Evolutionary conservation across 2,113 vertebrate species (phyloP), one percentile per base, ranked within the genome.

Genomic region (Speoplatyrhinus poulsoni): DNA sequence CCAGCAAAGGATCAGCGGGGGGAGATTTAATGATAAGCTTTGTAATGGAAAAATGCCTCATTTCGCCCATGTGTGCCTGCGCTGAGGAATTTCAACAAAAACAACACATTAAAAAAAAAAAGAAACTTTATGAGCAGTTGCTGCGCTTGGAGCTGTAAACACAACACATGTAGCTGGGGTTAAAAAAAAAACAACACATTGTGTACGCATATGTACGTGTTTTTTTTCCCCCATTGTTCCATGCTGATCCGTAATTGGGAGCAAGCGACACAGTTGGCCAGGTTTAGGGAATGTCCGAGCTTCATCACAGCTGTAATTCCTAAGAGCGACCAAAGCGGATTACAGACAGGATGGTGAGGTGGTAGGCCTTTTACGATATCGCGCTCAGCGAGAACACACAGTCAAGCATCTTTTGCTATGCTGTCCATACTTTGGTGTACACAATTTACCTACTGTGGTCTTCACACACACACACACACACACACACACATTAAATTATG

Each of bases 11-110:
- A 86, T 82, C 85, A 89, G 87, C 88, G 9, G 88, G 90, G 85
- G 88, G 84, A 75, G 85, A 82, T 88, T 90, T 91, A 91, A 91
- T 90, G 87, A 91, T 90, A 87, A 84, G 88, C 88, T 90, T 87
- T 87, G 85, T 88, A 88, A 89, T 90, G 86, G 86, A 86, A 87
- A 90, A 90, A 89, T 77, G 76, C 80, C 86, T 89, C 83, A 79
- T 88, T 87, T 80, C 82, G 70, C 72, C 82, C 80, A 84, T 83
- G 85, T 86, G 84, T 73, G 82, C 70, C 69, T 81, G 75, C 3
- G 17, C 79, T 76, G 60, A 62, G 69, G 75, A 72, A 60, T 60
- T 76, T 72, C 74, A 66, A 67, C 82, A 75, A 63, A 32, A 66
- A 53, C 3, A 53, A 53, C 12, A 15, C 26, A 26, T 26, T 3